A percentile compares a stretch with the other conserved stretches of the same genome.
Evolutionary conservation across 2,888 invertebrate genomes (phyloP).

Genomic region (Willowsia nigromaculata): DNA sequence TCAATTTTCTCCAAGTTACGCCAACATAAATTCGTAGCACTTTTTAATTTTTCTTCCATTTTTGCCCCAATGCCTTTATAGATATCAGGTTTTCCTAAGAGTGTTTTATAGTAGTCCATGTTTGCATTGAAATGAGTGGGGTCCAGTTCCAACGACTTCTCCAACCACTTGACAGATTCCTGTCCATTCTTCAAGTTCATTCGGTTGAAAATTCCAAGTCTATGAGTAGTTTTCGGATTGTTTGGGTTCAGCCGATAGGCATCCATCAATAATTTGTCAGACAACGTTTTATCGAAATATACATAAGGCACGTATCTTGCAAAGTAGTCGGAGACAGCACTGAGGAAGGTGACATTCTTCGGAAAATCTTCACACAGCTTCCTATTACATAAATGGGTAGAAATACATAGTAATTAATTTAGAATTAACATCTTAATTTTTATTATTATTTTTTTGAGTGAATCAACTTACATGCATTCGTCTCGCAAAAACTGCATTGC

Average conservation of each 20-base stretch:
- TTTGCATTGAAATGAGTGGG: slow-evolving; percentile 65
- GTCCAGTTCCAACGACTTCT: slow-evolving; percentile 65
- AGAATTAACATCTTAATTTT: neutral
- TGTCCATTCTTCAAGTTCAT: slow-evolving; percentile 67
- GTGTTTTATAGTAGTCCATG: slow-evolving; percentile 73
- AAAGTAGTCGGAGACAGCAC: slow-evolving; percentile 73
- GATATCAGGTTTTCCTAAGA: slow-evolving; percentile 33
- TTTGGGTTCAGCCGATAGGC: slow-evolving; percentile 73
- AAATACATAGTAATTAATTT: neutral
- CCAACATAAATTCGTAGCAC: slow-evolving; percentile 43
- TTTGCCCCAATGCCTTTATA: neutral
- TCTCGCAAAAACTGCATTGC: slow-evolving; percentile 61
- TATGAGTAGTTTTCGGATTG: slow-evolving; percentile 71
- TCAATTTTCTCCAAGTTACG: slow-evolving; percentile 56
- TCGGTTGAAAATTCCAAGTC: slow-evolving; percentile 71
- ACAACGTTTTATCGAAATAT: slow-evolving; percentile 66
- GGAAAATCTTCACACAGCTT: slow-evolving; percentile 66
- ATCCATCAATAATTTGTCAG: slow-evolving; percentile 29
- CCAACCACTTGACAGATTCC: slow-evolving; percentile 70
- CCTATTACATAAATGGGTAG: slow-evolving; percentile 51
- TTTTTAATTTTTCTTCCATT: neutral
- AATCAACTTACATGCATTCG: slow-evolving; percentile 49
- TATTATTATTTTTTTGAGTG: neutral
- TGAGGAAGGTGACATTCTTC: slow-evolving; percentile 57
- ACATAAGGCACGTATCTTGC: slow-evolving; percentile 65